Percentiles rank a stretch among this genome's conserved stretches.
Evolutionary conservation across 2,888 invertebrate genomes (phyloP).

Genomic region (Anarsia innoxiella): DNA sequence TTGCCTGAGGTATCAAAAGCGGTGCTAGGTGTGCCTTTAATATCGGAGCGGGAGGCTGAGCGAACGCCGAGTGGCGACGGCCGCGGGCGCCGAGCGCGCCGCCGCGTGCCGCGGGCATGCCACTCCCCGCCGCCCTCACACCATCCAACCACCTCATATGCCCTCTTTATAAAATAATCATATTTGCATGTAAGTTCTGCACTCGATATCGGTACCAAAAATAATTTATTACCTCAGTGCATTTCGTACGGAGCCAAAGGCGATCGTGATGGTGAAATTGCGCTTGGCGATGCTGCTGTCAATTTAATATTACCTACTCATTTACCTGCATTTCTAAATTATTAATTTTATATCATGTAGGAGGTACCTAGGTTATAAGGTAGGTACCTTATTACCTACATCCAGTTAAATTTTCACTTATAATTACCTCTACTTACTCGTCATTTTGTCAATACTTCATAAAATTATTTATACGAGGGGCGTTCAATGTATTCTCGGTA

Average conservation of each 20-base stretch:
- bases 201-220: slow-evolving; percentile 30
- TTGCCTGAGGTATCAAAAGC: slow-evolving; percentile 42
- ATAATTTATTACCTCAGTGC: slow-evolving; percentile 42
- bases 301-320: too few relatives aligned
- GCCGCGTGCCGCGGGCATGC: slow-evolving; percentile 17
- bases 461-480: too few relatives aligned
- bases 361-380: too few relatives aligned
- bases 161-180: slow-evolving; percentile 24
- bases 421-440: too few relatives aligned
- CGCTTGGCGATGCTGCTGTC: too few relatives aligned
- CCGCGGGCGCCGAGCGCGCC: slow-evolving; percentile 20
- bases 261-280: slow-evolving; percentile 41
- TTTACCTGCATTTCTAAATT: too few relatives aligned
- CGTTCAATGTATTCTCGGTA: too few relatives aligned
- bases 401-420: too few relatives aligned
- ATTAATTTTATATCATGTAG: too few relatives aligned
- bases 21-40: slow-evolving; percentile 42
- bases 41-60: slow-evolving; percentile 27
- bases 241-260: slow-evolving; percentile 34
- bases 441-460: too few relatives aligned
- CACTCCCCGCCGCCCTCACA: slow-evolving; percentile 18
- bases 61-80: slow-evolving; percentile 13
- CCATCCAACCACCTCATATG: slow-evolving; percentile 8
- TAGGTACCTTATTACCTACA: too few relatives aligned
- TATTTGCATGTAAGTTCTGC: slow-evolving; percentile 30